Conservation (phyloP, 2,888 invertebrate species). For the Druceiella hillmani region DNA sequence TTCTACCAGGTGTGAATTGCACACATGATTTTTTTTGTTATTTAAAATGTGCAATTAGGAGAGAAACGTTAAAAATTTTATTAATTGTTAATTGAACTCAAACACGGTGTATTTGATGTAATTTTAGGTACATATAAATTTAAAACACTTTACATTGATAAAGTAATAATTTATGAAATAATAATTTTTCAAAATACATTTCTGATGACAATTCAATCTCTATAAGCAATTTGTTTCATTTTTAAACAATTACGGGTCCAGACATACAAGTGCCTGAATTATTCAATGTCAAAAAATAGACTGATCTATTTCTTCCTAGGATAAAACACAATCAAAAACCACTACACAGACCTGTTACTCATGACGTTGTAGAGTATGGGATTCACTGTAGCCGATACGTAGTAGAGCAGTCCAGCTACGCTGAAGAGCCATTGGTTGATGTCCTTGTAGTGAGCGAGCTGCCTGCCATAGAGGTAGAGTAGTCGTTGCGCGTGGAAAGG, state of each 20-base stretch:
- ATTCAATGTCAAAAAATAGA: neutral
- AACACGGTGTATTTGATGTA: no score
- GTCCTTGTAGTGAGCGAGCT: slow-evolving; percentile 54
- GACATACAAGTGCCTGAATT: neutral
- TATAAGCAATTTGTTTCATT: slow-evolving; percentile 3
- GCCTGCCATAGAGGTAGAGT: slow-evolving; percentile 69
- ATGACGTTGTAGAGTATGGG: slow-evolving; percentile 84
- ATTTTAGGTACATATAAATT: no score
- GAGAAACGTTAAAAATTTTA: no score
- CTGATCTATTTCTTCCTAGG: no score
- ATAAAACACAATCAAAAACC: neutral
- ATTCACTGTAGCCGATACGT: slow-evolving; percentile 80
- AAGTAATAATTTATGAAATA: no score
- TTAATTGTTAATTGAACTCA: no score
- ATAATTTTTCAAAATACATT: no score
- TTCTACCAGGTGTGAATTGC: no score
- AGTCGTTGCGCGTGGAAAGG: slow-evolving; percentile 92
- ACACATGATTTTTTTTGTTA: no score
- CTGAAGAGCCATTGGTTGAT: slow-evolving; percentile 77
- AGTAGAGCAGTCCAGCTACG: slow-evolving; percentile 76
- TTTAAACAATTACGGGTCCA: neutral
- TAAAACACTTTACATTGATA: no score
- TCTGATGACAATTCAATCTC: no score
- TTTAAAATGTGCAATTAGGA: no score
- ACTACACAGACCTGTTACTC: slow-evolving; percentile 43